Percentiles rank a stretch among this genome's conserved stretches.
These are phyloP conservation scores for Agrilus cyanescens DNA, from an alignment of 2,888 invertebrate genomes.

Conservation along the genomic window DNA sequence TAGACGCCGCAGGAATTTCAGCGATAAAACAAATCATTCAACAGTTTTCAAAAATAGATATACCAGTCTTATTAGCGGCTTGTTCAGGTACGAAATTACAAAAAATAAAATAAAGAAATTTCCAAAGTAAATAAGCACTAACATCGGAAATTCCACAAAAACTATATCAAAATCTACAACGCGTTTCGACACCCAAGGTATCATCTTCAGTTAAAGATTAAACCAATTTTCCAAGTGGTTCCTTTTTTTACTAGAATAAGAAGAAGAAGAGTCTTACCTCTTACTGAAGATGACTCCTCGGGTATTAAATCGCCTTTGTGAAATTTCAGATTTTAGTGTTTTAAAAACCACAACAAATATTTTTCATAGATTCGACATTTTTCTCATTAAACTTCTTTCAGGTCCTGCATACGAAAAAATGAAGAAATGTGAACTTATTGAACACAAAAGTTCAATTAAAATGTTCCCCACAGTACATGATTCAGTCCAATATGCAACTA, in stretches of 20 bases:
- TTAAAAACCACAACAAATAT: too few species aligned
- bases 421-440: constrained; percentile 43
- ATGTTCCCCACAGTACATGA: constrained; percentile 53
- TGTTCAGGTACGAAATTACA: constrained; percentile 37
- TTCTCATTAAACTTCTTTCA: constrained; percentile 26
- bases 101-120: constrained; percentile 2
- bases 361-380: neutral
- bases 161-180: too few species aligned
- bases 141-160: too few species aligned
- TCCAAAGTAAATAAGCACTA: too few species aligned
- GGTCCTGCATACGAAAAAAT: constrained; percentile 55
- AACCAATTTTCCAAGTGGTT: too few species aligned
- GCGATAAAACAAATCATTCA: constrained; percentile 40
- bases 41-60: constrained; percentile 40
- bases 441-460: constrained; percentile 39
- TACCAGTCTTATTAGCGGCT: constrained; percentile 43
- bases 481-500: constrained; percentile 45
- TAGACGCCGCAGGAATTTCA: constrained; percentile 52
- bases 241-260: too few species aligned
- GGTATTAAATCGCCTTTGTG: too few species aligned
- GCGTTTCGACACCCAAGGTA: too few species aligned
- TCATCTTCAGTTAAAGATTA: too few species aligned
- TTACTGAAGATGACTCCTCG: too few species aligned
- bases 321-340: too few species aligned
- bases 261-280: too few species aligned